phyloP scores from a whole-genome alignment of 2,888 invertebrate species.

The Acanthoscelides obtectus region DNA sequence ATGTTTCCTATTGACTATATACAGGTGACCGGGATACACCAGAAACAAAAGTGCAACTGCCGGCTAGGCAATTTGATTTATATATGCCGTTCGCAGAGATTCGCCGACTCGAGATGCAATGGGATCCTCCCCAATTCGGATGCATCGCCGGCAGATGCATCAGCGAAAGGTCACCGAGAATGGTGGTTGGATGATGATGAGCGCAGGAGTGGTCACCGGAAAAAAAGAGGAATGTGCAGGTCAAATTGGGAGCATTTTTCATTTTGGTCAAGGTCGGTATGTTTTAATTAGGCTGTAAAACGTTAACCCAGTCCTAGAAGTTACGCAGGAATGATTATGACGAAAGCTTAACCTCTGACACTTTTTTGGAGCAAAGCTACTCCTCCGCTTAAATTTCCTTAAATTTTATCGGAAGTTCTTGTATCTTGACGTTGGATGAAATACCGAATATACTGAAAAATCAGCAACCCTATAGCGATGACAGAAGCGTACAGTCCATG shows the following conservation, averaged over 20 bases:
- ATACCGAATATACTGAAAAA: too few species aligned
- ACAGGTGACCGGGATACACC: slow-evolving; percentile 11
- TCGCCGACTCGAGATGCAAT: slow-evolving; percentile 9
- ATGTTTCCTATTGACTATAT: slow-evolving; percentile 7
- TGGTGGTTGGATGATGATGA: background rate
- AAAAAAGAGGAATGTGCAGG: background rate
- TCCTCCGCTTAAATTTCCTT: too few species aligned
- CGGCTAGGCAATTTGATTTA: slow-evolving; percentile 13
- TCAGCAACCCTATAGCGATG: too few species aligned
- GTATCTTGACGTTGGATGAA: too few species aligned
- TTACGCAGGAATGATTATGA: too few species aligned
- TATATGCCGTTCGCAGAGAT: slow-evolving; percentile 11
- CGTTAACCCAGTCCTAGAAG: too few species aligned
- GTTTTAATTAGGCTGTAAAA: too few species aligned
- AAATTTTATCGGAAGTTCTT: too few species aligned
- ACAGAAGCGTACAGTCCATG: too few species aligned
- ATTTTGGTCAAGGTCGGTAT: too few species aligned
- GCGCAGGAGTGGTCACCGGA: background rate
- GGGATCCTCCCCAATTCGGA: slow-evolving; percentile 9
- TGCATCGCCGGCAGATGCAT: background rate
- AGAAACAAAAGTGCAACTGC: slow-evolving; percentile 13
- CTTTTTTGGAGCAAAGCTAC: too few species aligned
- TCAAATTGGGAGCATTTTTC: background rate
- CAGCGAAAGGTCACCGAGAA: background rate
- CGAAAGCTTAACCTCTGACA: too few species aligned